Conservation (phyloP, 2,888 invertebrate species). For the Plagodis dolabraria region DNA sequence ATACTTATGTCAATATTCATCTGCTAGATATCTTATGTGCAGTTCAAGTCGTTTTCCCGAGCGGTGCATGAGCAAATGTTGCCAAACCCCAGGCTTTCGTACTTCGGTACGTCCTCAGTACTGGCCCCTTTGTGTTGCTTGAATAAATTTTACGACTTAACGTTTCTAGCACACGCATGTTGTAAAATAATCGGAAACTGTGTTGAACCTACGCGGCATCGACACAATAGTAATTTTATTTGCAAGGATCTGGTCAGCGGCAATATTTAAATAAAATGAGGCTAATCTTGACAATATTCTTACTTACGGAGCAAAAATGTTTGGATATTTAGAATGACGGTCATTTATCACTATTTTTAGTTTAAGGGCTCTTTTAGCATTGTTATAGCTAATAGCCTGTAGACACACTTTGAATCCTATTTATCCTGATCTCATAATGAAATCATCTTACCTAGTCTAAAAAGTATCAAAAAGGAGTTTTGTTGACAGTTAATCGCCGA, state of each 20-base stretch:
- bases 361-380: too few species aligned
- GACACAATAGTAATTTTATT: slow-evolving; percentile 21
- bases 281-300: background rate
- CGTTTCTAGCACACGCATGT: slow-evolving; percentile 67
- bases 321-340: too few species aligned
- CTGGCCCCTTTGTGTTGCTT: slow-evolving; percentile 65
- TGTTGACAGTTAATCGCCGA: too few species aligned
- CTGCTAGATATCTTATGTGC: background rate
- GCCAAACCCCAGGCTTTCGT: slow-evolving; percentile 49
- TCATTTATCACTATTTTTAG: too few species aligned
- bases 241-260: background rate
- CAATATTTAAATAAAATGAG: background rate
- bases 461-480: too few species aligned
- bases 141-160: slow-evolving; percentile 72
- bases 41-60: slow-evolving; percentile 14
- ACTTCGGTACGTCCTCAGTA: slow-evolving; percentile 29
- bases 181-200: slow-evolving; percentile 70
- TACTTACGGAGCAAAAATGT: too few species aligned
- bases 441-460: too few species aligned
- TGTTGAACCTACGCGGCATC: slow-evolving; percentile 42
- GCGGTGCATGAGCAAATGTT: slow-evolving; percentile 46
- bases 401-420: too few species aligned
- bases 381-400: too few species aligned
- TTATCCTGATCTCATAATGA: too few species aligned
- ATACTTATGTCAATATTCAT: slow-evolving; percentile 5